Evolutionary conservation across 1,140 invertebrate genomes (phyloP), one percentile per base, ranked within the genome.

Genomic region (Diabrotica virgifera): DNA sequence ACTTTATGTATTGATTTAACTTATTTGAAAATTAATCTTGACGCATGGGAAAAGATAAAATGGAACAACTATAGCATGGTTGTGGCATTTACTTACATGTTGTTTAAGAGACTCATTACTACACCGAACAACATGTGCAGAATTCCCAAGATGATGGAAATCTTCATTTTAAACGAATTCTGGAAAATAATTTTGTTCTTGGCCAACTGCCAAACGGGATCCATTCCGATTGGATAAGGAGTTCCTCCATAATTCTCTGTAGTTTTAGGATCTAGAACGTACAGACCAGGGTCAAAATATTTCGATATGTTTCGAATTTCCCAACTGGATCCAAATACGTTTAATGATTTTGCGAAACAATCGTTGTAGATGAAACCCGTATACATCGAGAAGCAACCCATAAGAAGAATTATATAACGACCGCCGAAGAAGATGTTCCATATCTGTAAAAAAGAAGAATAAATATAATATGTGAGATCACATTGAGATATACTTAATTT

Each of bases 341-440:
- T 99, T 5, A 99, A 75, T 5, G 95, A 94, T 79, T 98, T 99
- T 8, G 96, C 95, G 82, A 99, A 99, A 6, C 96, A 85, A 79
- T 99, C 98, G 80, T 99, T 99, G 83, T 99, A 99, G 64, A 99
- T 95, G 0, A 99, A 76, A 2, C 97, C 97, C 11, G 97, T 97
- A 82, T 99, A 99, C 82, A 99, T 96, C 0, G 96, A 98, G 80
- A 99, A 99, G 6, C 91, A 70, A 4, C 97, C 97, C 98, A 99
- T 99, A 13, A 99, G 82, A 6, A 99, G 85, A 51, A 99, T 96
- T 55, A 99, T 96, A 82, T 99, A 99, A 8, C 98, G 90, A 5
- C 98, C 98, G 59, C 90, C 91, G 80, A 99, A 99, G 84, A 99
- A 98, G 64, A 96, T 97, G 76, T 92, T 95, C 91, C 95, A 98